Base-by-base conservation (phyloP, 2,888 invertebrate species). In the Coenonympha arcania region DNA sequence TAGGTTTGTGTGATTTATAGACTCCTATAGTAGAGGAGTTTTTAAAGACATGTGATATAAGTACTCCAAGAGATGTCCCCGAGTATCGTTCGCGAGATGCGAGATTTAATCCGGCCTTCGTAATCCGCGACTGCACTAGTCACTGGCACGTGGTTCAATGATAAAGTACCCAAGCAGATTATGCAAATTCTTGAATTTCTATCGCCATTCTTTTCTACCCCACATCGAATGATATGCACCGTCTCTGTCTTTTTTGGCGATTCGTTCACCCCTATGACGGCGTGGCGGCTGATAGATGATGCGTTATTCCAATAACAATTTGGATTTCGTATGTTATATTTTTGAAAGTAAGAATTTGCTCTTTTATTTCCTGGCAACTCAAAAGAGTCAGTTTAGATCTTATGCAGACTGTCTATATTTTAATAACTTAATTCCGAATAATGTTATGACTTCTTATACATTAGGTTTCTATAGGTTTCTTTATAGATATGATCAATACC, bases 111-210 rank as follows among this genome's bases (percentile, higher is more conserved):
- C 75, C 77, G 61, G 64, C 63, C 64, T 64, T 66, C 76, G 75
- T 84, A 85, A 83, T 82, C 85, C 82, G 72, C 76, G 70, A 79
- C 69, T 86, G 86, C 85, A 84, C 80, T 84, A 85, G 86, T 85
- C 86, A 86, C 79, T 77, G 79, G 82, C 86, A 86, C 86, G 86
- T 86, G 86, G 83, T 85, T 77, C 83, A 76, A 84, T 86, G 85
- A 86, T 85, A 85, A 86, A 86, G 83, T 86, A 71, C 85, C 78
- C 77, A 66, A 73, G 72, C 80, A 84, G 86, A 85, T 86, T 86
- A 86, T 86, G 86, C 85, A 86, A 86, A 86, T 86, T 79, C 76
- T 79, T 74, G 70, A 80, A 84, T 76, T 78, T 81, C 68, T 71
- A 70, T 67, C 60, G 61, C 68, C 63, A 56, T 79, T 77, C 67